These are phyloP conservation scores for Zelostemma sp. DNA, from an alignment of 1,140 invertebrate genomes.

Conservation along the genomic window DNA sequence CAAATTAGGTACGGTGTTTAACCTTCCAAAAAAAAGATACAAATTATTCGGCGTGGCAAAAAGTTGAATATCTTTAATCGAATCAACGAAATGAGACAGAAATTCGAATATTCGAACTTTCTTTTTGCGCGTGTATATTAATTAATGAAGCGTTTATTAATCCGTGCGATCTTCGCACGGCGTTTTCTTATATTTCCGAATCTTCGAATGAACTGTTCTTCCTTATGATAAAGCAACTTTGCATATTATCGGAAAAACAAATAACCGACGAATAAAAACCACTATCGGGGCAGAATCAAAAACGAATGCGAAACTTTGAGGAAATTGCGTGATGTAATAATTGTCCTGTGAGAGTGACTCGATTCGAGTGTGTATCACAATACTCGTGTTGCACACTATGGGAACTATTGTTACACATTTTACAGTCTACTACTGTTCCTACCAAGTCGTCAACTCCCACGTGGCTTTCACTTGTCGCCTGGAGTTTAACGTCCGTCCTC, in stretches of 20 bases:
- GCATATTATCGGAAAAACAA: constrained; percentile 35
- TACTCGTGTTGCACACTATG: constrained; percentile 65
- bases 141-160: not conserved
- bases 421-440: constrained; percentile 65
- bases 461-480: constrained; percentile 68
- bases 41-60: not conserved
- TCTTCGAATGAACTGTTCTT: constrained; percentile 15
- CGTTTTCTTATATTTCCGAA: not conserved
- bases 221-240: constrained; percentile 26
- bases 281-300: constrained; percentile 39
- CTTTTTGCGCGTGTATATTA: no score
- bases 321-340: constrained; percentile 69
- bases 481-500: constrained; percentile 46
- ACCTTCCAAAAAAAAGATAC: not conserved
- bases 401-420: constrained; percentile 70
- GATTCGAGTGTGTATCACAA: constrained; percentile 60
- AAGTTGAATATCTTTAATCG: not conserved
- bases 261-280: constrained; percentile 41
- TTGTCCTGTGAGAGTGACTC: constrained; percentile 66
- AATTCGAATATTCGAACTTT: not conserved
- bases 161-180: not conserved
- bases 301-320: constrained; percentile 52
- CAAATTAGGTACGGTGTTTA: not conserved
- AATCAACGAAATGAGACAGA: not conserved
- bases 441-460: constrained; percentile 59